Conservation (phyloP, 2,888 invertebrate genomes). For the Agonopterix alstromeriana region DNA sequence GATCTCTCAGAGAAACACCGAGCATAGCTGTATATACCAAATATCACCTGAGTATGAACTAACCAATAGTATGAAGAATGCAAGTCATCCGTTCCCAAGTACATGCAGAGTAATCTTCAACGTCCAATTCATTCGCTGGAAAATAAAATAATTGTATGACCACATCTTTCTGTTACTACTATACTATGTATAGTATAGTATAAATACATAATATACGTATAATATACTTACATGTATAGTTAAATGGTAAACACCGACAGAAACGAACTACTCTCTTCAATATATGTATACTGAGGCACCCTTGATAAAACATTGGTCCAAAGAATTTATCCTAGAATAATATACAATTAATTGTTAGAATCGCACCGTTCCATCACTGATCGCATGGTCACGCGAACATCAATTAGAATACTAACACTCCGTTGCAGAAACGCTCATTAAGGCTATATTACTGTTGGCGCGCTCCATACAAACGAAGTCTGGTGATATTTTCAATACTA, state of each 20-base stretch:
- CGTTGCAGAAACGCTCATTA: no score
- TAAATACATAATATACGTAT: no score
- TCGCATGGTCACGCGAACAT: no score
- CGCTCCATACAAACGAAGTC: no score
- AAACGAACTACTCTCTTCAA: slow-evolving; percentile 31
- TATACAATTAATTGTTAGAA: neutral
- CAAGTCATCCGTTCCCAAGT: slow-evolving; percentile 48
- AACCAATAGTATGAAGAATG: slow-evolving; percentile 39
- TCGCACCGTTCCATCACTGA: no score
- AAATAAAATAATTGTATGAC: neutral
- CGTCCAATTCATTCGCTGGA: slow-evolving; percentile 32
- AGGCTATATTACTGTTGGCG: no score
- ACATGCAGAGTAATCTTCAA: slow-evolving; percentile 31
- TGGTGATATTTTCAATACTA: no score
- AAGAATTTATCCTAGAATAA: slow-evolving; percentile 33
- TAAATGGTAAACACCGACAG: slow-evolving; percentile 54
- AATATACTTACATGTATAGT: slow-evolving; percentile 34
- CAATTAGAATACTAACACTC: no score
- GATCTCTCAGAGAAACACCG: no score
- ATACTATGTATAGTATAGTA: no score
- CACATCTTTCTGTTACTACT: no score
- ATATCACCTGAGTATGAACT: slow-evolving; percentile 6
- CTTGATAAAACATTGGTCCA: slow-evolving; percentile 37
- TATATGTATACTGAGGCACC: slow-evolving; percentile 40
- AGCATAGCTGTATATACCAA: no score